These are phyloP conservation scores for Eristalis intricaria DNA, from an alignment of 2,888 invertebrate species.

Conservation along the genomic window DNA sequence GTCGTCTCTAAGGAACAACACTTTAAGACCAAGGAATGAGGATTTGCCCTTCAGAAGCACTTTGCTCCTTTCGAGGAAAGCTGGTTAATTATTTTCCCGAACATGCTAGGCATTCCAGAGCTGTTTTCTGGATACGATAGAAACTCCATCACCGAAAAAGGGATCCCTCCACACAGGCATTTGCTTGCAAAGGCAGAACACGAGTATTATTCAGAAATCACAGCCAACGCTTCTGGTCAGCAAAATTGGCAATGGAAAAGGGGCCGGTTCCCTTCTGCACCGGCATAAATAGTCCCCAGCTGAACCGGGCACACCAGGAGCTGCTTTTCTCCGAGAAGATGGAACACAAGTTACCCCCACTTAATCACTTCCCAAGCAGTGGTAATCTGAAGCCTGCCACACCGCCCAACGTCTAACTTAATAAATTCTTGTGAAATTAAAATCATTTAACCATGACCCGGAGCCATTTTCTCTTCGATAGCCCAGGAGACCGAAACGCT, in stretches of 20 bases:
- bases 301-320: not conserved
- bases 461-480: slow-evolving; percentile 25
- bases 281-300: no score
- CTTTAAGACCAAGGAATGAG: no score
- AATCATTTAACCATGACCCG: slow-evolving; percentile 35
- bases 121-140: not conserved
- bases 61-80: no score
- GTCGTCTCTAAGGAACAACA: no score
- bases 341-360: not conserved
- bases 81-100: no score
- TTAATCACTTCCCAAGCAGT: not conserved
- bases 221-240: not conserved
- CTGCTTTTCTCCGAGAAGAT: not conserved
- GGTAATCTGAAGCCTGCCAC: not conserved
- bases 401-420: not conserved
- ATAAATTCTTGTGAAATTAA: slow-evolving; percentile 34
- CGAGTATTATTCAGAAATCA: not conserved
- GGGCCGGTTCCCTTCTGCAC: not conserved
- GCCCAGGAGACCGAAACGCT: slow-evolving; percentile 5
- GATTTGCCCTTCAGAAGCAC: no score
- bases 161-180: not conserved
- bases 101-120: not conserved
- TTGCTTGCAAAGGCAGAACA: not conserved
- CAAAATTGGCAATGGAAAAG: not conserved
- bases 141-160: not conserved